These are phyloP conservation scores for Tetranychus urticae DNA, from an alignment of 1,140 invertebrate species.

Conservation along the genomic window DNA sequence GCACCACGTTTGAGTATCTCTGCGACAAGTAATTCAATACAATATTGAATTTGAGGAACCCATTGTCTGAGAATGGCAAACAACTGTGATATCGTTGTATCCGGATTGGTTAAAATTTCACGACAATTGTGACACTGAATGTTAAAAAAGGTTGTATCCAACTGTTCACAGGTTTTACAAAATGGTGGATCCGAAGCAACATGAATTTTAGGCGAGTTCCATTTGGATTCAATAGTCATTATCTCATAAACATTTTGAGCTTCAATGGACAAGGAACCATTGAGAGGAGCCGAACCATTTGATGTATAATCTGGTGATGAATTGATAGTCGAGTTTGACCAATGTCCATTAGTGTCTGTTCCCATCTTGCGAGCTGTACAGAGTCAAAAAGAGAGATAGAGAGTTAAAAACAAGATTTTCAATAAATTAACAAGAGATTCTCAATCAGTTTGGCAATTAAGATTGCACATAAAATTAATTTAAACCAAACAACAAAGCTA, in stretches of 20 bases:
- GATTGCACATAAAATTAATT: too few relatives aligned
- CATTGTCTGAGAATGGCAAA: constrained; percentile 30
- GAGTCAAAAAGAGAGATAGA: too few relatives aligned
- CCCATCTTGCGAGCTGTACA: too few relatives aligned
- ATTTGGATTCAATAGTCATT: not conserved
- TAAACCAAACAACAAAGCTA: too few relatives aligned
- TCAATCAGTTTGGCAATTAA: too few relatives aligned
- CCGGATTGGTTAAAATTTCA: constrained; percentile 19
- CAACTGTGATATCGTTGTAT: constrained; percentile 24
- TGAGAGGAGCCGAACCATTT: too few relatives aligned
- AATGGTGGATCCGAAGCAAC: constrained; percentile 25
- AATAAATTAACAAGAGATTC: too few relatives aligned
- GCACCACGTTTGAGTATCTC: constrained; percentile 25
- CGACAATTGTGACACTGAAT: constrained; percentile 24
- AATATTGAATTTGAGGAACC: constrained; percentile 29
- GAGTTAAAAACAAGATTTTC: too few relatives aligned
- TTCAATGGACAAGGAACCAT: not conserved
- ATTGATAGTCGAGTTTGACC: too few relatives aligned
- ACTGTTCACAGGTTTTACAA: constrained; percentile 23
- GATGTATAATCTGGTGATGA: too few relatives aligned
- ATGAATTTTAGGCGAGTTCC: constrained; percentile 20
- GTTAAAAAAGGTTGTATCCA: constrained; percentile 27
- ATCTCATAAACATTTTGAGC: not conserved
- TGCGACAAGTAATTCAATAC: constrained; percentile 23
- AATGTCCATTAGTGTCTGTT: too few relatives aligned